Evolutionary conservation across 2,797 vertebrate genomes (phyloP), one percentile per base, ranked within the genome.

Genomic region (Fundulus diaphanus): DNA sequence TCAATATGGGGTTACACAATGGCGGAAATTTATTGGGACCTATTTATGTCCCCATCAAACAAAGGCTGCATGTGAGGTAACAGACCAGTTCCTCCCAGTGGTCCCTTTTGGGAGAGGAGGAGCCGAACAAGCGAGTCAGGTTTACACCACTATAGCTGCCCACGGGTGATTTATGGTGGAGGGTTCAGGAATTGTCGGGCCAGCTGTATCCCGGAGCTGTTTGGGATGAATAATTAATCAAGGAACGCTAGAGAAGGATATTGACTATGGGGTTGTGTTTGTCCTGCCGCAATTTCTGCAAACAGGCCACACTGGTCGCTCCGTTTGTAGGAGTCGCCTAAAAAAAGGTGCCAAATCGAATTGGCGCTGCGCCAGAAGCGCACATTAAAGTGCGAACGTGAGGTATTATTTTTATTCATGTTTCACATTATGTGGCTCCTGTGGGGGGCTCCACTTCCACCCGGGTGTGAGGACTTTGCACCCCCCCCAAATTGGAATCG

Each of bases 391-490:
- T 92, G 90, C n/a, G 84, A 88, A 73, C 49, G 52, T 72, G 73
- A 82, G 77, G 89, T 91, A 90, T 86, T 84, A 74, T 74, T 85
- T 87, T 74, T 78, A 88, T 75, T 79, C 84, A 85, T 81, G 87
- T 88, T 86, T 86, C 82, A 82, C 87, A 82, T 92, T 84, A 90
- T 61, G 83, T 54, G 69, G n/a, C 59, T 82, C 68, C 72, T 77
- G 73, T 74, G 82, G 44, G 68, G 77, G 82, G 84, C 74, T 78
- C 73, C 80, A 92, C 86, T 93, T 93, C 89, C 92, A 89, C 46
- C 70, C 51, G 7, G 85, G 90, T 89, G 92, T 84, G 73, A 82
- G 82, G 79, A 57, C 16, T 51, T 52, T 48, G 29, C 44, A 61
- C 44, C 67, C 63, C 51, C 52, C 74, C 11, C 59, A 87, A 88